Evolutionary conservation across 2,888 invertebrate species (phyloP).

Genomic region (Eilema griseolum): DNA sequence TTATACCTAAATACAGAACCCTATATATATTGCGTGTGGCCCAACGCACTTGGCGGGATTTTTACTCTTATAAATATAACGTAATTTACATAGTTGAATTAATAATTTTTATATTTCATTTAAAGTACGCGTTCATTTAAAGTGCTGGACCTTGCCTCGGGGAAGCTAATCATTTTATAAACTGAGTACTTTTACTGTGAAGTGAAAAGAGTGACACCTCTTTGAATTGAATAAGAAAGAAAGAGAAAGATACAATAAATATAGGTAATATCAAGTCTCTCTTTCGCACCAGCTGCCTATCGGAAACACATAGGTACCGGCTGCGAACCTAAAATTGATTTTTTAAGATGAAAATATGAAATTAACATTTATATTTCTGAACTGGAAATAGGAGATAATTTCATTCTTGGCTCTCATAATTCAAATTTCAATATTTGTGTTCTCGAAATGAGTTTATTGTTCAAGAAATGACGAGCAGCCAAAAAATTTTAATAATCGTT

Average conservation of each 20-base stretch:
- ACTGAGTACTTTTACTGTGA: neutral
- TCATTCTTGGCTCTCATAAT: neutral
- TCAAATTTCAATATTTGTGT: conserved; percentile 3
- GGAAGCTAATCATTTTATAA: neutral
- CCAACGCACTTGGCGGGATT: neutral
- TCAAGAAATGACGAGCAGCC: neutral
- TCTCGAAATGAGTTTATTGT: neutral
- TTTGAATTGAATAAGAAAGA: no score
- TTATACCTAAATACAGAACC: no score
- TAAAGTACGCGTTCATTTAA: neutral
- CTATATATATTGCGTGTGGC: no score
- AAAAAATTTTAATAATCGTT: neutral
- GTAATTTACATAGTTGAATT: neutral
- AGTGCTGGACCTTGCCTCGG: neutral
- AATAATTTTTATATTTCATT: conserved; percentile 1
- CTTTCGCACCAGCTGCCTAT: neutral
- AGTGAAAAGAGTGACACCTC: no score
- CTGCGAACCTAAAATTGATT: neutral
- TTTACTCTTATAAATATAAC: neutral
- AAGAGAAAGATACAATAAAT: no score
- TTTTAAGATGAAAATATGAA: neutral
- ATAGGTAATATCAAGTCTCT: neutral
- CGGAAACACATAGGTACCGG: neutral
- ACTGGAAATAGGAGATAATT: neutral
- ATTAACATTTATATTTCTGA: neutral